Evolutionary conservation across 2,888 invertebrate species (phyloP).

Genomic region (Zygothrica quintamaculata): DNA sequence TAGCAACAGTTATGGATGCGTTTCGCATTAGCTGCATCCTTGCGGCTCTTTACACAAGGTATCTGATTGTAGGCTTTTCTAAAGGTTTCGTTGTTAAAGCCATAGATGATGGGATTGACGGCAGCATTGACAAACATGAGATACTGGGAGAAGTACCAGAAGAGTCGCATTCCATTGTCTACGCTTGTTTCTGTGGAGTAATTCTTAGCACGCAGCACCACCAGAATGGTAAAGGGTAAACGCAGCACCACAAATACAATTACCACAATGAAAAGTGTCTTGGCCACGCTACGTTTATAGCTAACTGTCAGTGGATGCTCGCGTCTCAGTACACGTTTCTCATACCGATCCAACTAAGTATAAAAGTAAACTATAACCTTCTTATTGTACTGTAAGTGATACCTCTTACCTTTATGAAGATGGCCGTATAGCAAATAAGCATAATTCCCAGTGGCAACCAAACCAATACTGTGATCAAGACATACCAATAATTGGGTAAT

Average conservation of each 20-base stretch:
- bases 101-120: slow-evolving; percentile 91
- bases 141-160: slow-evolving; percentile 89
- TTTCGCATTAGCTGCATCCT: slow-evolving; percentile 15
- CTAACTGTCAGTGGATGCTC: slow-evolving; percentile 87
- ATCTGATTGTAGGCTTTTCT: slow-evolving; percentile 89
- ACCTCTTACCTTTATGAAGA: slow-evolving; percentile 87
- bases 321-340: slow-evolving; percentile 87
- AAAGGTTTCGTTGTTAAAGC: slow-evolving; percentile 89
- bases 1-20: slow-evolving; percentile 51
- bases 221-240: slow-evolving; percentile 89
- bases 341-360: slow-evolving; percentile 87
- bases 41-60: slow-evolving; percentile 69
- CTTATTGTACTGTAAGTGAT: too few species aligned
- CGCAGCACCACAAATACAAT: slow-evolving; percentile 89
- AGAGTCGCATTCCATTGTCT: slow-evolving; percentile 85
- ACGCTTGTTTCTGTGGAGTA: slow-evolving; percentile 68
- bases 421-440: slow-evolving; percentile 90
- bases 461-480: slow-evolving; percentile 90
- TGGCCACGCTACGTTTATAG: slow-evolving; percentile 89
- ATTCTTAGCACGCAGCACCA: slow-evolving; percentile 86
- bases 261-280: slow-evolving; percentile 89
- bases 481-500: slow-evolving; percentile 91
- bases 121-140: slow-evolving; percentile 90
- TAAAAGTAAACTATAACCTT: neutral
- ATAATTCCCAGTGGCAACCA: slow-evolving; percentile 91